Conservation (phyloP, 2,113 vertebrate genomes). For the Oryzias javanicus region DNA sequence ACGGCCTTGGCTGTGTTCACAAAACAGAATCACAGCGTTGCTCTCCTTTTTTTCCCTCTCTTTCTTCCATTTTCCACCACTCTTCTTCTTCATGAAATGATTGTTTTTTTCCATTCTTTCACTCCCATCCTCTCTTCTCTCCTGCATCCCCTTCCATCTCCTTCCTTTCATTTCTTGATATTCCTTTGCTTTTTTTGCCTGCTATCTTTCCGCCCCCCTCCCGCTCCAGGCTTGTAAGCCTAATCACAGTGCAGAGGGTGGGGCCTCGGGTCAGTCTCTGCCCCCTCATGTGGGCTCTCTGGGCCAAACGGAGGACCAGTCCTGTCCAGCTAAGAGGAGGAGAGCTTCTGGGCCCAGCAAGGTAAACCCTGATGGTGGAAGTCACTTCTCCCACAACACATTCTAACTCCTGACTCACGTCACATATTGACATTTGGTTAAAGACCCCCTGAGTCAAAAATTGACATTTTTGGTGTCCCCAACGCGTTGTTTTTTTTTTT, state of each 20-base stretch:
- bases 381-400: no score
- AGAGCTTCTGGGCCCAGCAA: conserved; percentile 94
- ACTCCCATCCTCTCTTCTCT: conserved; percentile 5
- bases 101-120: not conserved
- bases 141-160: conserved; percentile 2
- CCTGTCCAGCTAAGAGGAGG: conserved; percentile 98
- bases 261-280: conserved; percentile 63
- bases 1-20: not conserved
- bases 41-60: conserved; percentile 28
- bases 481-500: no score
- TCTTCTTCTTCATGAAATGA: not conserved
- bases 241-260: conserved; percentile 95
- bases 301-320: conserved; percentile 93
- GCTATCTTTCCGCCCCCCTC: conserved; percentile 3
- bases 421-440: no score
- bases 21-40: conserved; percentile 37
- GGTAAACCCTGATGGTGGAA: conserved; percentile 73
- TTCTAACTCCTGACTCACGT: no score
- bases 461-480: no score
- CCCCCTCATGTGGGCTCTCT: conserved; percentile 78
- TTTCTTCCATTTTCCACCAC: conserved; percentile 7
- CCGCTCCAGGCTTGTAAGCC: conserved; percentile 92
- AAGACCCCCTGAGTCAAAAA: no score
- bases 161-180: conserved; percentile 19
- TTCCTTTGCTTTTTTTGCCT: conserved; percentile 17